Evolutionary conservation across 2,797 vertebrate species (phyloP).

Genomic region (Myotis findleyi): DNA sequence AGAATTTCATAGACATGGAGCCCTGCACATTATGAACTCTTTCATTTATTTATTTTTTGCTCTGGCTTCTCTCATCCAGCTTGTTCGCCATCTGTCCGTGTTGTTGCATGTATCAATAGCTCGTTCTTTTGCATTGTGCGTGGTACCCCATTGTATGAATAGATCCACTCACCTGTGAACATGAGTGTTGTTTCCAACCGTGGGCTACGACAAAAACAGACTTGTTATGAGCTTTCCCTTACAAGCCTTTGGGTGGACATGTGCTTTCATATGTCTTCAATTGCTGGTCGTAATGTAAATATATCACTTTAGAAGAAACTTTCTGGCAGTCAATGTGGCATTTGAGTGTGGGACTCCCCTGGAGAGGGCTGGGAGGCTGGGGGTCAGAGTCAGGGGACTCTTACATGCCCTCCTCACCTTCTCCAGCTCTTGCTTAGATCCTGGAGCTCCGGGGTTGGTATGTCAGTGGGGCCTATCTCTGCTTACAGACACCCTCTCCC

Average conservation of each 20-base stretch:
- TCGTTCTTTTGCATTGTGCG: neutral
- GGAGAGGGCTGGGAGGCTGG: neutral
- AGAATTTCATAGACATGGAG: slow-evolving; percentile 4
- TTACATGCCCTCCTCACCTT: neutral
- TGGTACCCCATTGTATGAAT: accelerated
- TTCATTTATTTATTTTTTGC: neutral
- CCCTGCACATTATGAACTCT: neutral
- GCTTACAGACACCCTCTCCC: neutral
- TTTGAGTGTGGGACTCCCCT: neutral
- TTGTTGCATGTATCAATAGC: neutral
- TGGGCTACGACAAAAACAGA: neutral
- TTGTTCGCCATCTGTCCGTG: neutral
- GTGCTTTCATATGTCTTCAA: neutral
- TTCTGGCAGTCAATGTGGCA: neutral
- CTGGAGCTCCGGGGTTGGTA: neutral
- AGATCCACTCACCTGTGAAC: neutral
- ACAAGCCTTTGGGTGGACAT: neutral
- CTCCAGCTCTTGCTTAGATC: slow-evolving; percentile 7
- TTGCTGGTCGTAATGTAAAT: neutral
- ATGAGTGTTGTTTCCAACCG: neutral
- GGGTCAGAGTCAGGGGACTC: neutral
- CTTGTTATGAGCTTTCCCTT: neutral
- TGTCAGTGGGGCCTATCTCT: neutral
- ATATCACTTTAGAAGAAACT: neutral
- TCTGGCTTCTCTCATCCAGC: neutral